Percentiles rank a stretch among this genome's conserved stretches.
Evolutionary conservation across 2,113 vertebrate genomes (phyloP).

Genomic region (Coregonus clupeaformis): DNA sequence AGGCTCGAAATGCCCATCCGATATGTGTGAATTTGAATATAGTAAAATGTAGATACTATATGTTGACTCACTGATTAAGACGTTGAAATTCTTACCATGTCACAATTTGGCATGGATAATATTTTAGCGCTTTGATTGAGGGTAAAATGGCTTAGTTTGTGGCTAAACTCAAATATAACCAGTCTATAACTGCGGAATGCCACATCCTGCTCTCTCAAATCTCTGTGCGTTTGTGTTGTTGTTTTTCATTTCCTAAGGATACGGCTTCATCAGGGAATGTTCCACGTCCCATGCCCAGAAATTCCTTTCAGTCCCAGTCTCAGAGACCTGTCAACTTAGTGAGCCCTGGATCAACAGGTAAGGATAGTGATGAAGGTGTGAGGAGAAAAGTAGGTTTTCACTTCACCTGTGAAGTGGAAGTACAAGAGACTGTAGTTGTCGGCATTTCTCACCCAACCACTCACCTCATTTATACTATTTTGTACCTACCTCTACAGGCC

Average conservation of each 20-base stretch:
- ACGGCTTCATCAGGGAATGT: slow-evolving; percentile 22
- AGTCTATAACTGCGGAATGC: slow-evolving; percentile 3
- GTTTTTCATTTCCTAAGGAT: slow-evolving; percentile 42
- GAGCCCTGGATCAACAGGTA: slow-evolving; percentile 59
- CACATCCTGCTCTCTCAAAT: neutral
- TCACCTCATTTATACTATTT: no score
- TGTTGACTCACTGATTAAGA: neutral
- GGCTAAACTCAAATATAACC: neutral
- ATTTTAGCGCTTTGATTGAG: neutral
- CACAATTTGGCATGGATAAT: neutral
- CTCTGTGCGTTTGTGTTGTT: neutral
- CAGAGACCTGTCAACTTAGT: slow-evolving; percentile 58
- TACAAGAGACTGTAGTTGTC: neutral
- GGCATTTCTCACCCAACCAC: neutral
- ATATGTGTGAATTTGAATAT: slow-evolving; percentile 4
- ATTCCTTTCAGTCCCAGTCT: slow-evolving; percentile 37
- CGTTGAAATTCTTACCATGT: neutral
- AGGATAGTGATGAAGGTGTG: neutral
- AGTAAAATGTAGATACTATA: slow-evolving; percentile 6
- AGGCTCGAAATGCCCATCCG: neutral
- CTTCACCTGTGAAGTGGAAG: no score
- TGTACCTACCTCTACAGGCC: slow-evolving; percentile 18
- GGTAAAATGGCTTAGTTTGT: neutral
- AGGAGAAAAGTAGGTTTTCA: neutral
- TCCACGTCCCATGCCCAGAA: slow-evolving; percentile 48